A percentile compares a stretch with the other conserved stretches of the same genome.
Conservation (phyloP, 2,113 vertebrate species). For the Apteryx mantelli region DNA sequence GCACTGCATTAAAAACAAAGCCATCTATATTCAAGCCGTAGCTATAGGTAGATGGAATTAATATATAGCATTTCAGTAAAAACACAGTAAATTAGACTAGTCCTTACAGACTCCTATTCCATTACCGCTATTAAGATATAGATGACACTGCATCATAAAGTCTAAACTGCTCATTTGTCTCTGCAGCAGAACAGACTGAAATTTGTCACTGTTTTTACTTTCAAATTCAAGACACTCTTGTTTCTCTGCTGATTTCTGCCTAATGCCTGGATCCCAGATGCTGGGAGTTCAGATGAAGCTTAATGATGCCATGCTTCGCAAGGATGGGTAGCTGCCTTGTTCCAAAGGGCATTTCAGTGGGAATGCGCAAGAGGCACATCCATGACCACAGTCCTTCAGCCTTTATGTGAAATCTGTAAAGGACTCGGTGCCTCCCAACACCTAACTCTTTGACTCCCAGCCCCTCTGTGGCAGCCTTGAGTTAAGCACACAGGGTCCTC, state of each 20-base stretch:
- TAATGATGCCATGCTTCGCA: neutral
- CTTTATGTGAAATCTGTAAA: neutral
- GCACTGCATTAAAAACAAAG: constrained; percentile 1
- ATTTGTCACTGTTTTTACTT: neutral
- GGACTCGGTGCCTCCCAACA: neutral
- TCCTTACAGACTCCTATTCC: neutral
- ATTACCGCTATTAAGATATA: neutral
- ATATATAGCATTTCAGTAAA: constrained; percentile 22
- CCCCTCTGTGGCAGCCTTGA: neutral
- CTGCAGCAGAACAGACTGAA: neutral
- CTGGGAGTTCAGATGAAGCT: neutral
- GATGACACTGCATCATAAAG: neutral
- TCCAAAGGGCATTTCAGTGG: neutral
- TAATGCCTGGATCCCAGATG: accelerated
- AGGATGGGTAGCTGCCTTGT: neutral
- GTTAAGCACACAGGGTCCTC: neutral
- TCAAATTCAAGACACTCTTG: neutral
- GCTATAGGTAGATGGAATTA: neutral
- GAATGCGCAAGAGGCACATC: neutral
- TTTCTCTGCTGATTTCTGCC: neutral
- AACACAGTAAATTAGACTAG: constrained; percentile 26
- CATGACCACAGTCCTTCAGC: neutral
- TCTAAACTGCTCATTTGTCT: neutral
- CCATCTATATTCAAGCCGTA: neutral
- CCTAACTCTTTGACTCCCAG: neutral